Evolutionary conservation across 2,888 invertebrate genomes (phyloP).

Genomic region (Allacma fusca): DNA sequence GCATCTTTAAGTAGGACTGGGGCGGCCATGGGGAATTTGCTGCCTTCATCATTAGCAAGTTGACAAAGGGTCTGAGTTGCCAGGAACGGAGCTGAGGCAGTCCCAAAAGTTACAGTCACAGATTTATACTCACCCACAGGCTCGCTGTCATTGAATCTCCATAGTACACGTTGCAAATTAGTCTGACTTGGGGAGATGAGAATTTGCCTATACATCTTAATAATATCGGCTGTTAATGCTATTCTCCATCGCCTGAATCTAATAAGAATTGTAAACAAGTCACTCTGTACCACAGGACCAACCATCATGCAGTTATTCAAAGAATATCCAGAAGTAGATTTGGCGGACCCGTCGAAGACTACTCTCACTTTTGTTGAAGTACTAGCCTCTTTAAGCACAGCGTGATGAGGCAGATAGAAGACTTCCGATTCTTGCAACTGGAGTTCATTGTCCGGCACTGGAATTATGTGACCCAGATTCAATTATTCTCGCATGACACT

Average conservation of each 20-base stretch:
- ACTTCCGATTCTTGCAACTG: too few species aligned
- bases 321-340: neutral
- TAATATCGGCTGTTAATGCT: slow-evolving; percentile 61
- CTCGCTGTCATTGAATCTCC: slow-evolving; percentile 60
- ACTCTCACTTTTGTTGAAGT: neutral
- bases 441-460: neutral
- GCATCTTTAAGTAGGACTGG: slow-evolving; percentile 44
- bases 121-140: slow-evolving; percentile 54
- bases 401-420: neutral
- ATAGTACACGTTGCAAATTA: slow-evolving; percentile 63
- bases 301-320: slow-evolving; percentile 12
- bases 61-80: slow-evolving; percentile 60
- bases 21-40: slow-evolving; percentile 44
- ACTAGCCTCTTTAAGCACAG: neutral
- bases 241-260: slow-evolving; percentile 59
- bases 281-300: slow-evolving; percentile 61
- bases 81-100: slow-evolving; percentile 61
- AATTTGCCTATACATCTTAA: slow-evolving; percentile 62
- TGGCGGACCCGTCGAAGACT: neutral
- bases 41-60: slow-evolving; percentile 57
- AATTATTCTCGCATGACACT: neutral
- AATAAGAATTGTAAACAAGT: slow-evolving; percentile 58
- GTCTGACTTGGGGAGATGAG: slow-evolving; percentile 57
- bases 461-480: neutral
- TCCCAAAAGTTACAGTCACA: slow-evolving; percentile 63